These are phyloP conservation scores for Callaeas wilsoni DNA, from an alignment of 2,113 vertebrate genomes.

Conservation along the genomic window DNA sequence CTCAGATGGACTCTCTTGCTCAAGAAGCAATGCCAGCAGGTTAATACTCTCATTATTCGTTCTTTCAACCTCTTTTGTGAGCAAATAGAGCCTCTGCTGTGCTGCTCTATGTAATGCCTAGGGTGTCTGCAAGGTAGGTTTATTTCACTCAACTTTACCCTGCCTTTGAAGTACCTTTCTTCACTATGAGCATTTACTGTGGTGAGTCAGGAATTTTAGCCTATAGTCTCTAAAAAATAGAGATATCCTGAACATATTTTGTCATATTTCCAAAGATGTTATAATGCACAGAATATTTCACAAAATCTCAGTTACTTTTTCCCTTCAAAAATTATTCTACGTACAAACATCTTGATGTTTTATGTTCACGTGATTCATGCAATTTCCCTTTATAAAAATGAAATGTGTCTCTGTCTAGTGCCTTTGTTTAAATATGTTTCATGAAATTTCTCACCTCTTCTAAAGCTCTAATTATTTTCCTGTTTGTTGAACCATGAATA, in stretches of 20 bases:
- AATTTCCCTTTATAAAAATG: neutral
- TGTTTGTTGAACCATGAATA: neutral
- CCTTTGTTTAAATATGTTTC: neutral
- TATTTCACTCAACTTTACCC: neutral
- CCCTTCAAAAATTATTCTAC: neutral
- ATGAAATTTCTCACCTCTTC: neutral
- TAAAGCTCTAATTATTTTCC: neutral
- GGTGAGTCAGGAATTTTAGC: neutral
- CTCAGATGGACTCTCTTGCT: neutral
- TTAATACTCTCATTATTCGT: neutral
- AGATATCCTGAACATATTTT: neutral
- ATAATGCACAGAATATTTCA: neutral
- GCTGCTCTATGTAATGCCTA: neutral
- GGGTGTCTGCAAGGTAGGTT: neutral
- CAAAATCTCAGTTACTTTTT: neutral
- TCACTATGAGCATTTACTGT: neutral
- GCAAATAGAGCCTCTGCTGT: neutral
- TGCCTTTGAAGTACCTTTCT: neutral
- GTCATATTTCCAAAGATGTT: neutral
- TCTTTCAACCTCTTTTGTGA: neutral
- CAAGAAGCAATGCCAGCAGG: neutral
- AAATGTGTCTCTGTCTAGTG: neutral
- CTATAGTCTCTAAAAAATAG: neutral
- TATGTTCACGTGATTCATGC: neutral
- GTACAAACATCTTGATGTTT: neutral